These are phyloP conservation scores for Pelobates fuscus DNA, from an alignment of 2,113 vertebrate species.

Conservation along the genomic window DNA sequence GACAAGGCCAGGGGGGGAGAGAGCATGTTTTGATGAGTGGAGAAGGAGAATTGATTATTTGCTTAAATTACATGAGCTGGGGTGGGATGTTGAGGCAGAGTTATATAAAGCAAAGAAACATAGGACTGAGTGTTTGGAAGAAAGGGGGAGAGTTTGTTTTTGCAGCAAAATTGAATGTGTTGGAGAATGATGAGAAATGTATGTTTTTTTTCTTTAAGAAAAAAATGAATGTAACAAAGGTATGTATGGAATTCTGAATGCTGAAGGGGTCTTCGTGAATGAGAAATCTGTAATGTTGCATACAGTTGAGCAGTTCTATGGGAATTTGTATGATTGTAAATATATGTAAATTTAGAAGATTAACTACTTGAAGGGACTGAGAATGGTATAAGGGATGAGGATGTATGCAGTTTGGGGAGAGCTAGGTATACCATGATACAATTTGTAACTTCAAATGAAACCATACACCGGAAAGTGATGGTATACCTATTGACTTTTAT, in stretches of 20 bases:
- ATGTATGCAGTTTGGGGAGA: background rate
- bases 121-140: background rate
- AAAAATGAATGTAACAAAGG: background rate
- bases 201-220: constrained; percentile 1
- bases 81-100: background rate
- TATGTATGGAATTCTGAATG: background rate
- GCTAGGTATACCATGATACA: background rate
- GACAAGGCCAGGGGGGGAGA: background rate
- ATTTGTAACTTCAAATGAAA: background rate
- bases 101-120: background rate
- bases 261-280: background rate
- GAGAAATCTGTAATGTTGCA: background rate
- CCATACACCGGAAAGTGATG: background rate
- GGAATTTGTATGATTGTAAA: background rate
- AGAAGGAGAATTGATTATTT: background rate
- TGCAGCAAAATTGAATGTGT: no score
- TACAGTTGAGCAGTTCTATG: background rate
- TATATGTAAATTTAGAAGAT: background rate
- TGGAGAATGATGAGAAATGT: background rate
- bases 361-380: background rate
- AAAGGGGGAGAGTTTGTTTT: background rate
- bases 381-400: background rate
- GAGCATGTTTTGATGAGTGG: background rate
- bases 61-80: background rate
- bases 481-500: background rate